Base-by-base conservation (phyloP, 2,113 vertebrate species). In the Eptesicus fuscus region DNA sequence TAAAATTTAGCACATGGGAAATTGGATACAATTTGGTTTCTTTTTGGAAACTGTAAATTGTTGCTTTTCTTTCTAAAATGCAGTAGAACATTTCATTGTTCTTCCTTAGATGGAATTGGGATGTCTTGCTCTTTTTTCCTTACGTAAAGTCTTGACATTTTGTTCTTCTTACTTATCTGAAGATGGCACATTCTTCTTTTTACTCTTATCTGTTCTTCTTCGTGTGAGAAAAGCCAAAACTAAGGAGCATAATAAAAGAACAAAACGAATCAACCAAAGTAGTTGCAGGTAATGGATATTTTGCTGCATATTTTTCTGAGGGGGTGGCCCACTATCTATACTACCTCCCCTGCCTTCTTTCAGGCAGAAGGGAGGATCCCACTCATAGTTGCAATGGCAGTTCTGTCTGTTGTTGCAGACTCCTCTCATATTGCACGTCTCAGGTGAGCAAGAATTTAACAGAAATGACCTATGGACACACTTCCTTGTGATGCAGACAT, bases 291-390 rank as follows among this genome's bases (percentile, higher is more conserved):
- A 49, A 49, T 16, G 5, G 4, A 17, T 4, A 49, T 49, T 49
- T 49, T 16, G 49, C 4, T 4, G 4, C 16, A 49, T 16, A 16
- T 14, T 49, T 49, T 16, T 1, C 2, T 4, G 7, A 12, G 84
- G 88, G 42, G 93, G 63, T 0, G 97, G 96, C 56, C 98, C 98
- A n/a, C 98, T 98, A 47, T 98, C 97, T 87, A 97, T 1, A 12
- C 98, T 98, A 2, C 98, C 97, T 59, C 98, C 97, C 12, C 32
- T 79, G 51, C 98, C 98, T 83, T 42, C 2, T 1, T 0, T 0
- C 37, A 37, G n/a, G 85, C 97, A 98, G 11, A 56, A 22, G 0
- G 97, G 98, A 88, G 98, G 97, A 49, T 88, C 87, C 97, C 92
- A 95, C 3, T 63, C 56, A 49, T 16, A 3, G 0, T 32, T 0